phyloP scores from a whole-genome alignment of 2,888 invertebrate species.

The Tenthredo livida region DNA sequence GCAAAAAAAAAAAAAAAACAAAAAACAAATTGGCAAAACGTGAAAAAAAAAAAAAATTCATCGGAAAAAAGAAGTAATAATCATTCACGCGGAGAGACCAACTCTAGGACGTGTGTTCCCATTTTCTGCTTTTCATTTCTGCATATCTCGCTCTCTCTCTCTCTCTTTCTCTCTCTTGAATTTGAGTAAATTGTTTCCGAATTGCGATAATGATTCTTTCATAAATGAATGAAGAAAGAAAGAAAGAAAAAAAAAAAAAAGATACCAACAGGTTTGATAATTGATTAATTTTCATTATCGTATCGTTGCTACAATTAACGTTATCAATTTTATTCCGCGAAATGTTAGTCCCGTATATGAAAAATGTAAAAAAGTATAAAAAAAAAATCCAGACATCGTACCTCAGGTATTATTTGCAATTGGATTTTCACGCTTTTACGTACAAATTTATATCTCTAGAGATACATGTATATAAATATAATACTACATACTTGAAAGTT shows the following conservation, averaged over 20 bases:
- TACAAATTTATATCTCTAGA: constrained; percentile 27
- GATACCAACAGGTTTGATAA: background rate
- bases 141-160: background rate
- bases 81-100: background rate
- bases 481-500: constrained; percentile 11
- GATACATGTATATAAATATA: background rate
- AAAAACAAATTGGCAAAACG: background rate
- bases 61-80: background rate
- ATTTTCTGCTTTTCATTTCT: background rate
- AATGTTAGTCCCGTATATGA: background rate
- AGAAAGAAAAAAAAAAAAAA: background rate
- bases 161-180: too few relatives aligned
- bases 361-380: background rate
- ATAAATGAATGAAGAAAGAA: background rate
- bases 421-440: constrained; percentile 22
- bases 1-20: background rate
- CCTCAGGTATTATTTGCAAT: background rate
- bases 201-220: background rate
- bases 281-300: background rate
- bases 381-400: background rate
- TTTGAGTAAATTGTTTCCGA: background rate
- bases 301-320: constrained; percentile 1
- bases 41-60: background rate
- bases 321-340: background rate
- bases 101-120: background rate